A percentile compares a stretch with the other conserved stretches of the same genome.
Evolutionary conservation across 2,113 vertebrate genomes (phyloP).

Genomic region (Cyprinodon brontotheroides): DNA sequence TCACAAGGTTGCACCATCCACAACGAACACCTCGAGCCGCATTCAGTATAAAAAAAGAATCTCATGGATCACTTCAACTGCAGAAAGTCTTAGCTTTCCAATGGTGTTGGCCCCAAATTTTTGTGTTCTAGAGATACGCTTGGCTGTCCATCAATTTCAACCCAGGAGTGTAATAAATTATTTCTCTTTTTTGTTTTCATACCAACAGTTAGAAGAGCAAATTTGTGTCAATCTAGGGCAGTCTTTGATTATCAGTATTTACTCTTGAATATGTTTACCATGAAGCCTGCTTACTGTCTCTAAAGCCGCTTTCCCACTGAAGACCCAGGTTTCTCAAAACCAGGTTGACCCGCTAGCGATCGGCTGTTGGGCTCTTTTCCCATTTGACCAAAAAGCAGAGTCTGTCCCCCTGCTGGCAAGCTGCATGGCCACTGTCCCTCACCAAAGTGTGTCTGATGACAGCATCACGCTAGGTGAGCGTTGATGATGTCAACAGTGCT

Average conservation of each 20-base stretch:
- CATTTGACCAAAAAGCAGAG: too few species aligned
- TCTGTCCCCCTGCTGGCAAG: too few species aligned
- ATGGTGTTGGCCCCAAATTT: constrained; percentile 50
- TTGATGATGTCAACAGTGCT: too few species aligned
- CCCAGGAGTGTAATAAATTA: constrained; percentile 50
- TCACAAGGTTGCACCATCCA: constrained; percentile 25
- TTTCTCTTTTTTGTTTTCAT: constrained; percentile 19
- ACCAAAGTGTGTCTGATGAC: too few species aligned
- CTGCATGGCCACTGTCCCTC: too few species aligned
- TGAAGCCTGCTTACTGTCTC: constrained; percentile 12
- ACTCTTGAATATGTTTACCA: constrained; percentile 2
- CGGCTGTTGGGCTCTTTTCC: too few species aligned
- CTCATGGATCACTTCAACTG: constrained; percentile 50
- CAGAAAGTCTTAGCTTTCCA: constrained; percentile 38
- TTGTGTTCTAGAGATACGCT: constrained; percentile 58
- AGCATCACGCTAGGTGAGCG: too few species aligned
- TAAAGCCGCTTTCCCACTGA: not conserved
- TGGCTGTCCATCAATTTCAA: constrained; percentile 64
- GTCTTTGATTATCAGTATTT: not conserved
- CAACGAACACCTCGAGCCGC: constrained; percentile 43
- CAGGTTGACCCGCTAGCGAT: too few species aligned
- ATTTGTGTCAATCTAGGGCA: constrained; percentile 45
- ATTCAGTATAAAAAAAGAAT: constrained; percentile 45
- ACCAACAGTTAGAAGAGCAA: constrained; percentile 30
- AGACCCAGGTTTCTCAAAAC: too few species aligned